Evolutionary conservation across 1,140 invertebrate genomes (phyloP).

Genomic region (Rhagoletis zephyria): DNA sequence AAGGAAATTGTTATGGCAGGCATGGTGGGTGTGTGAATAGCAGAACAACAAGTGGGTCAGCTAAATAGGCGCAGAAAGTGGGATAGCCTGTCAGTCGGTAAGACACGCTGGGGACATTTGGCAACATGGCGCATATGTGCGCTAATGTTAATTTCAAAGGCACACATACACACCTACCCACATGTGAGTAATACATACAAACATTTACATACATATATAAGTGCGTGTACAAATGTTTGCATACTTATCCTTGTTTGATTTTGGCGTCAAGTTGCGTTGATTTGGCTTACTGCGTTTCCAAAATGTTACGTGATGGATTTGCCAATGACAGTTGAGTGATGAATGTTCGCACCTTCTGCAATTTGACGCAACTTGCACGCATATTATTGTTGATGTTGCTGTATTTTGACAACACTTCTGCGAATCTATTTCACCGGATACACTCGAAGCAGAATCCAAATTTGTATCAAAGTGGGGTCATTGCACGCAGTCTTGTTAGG

Average conservation of each 20-base stretch:
- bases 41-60: slow-evolving; percentile 8
- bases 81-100: not conserved
- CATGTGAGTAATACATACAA: not conserved
- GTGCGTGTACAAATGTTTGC: not conserved
- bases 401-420: not conserved
- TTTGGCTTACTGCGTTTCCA: not conserved
- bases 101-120: not conserved
- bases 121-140: not conserved
- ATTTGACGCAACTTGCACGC: not conserved
- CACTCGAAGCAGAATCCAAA: no score
- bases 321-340: slow-evolving; percentile 25
- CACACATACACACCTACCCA: not conserved
- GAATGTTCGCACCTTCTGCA: slow-evolving; percentile 32
- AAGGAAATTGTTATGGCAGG: not conserved
- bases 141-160: not conserved
- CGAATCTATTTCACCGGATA: no score
- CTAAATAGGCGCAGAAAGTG: not conserved
- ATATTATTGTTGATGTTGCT: not conserved
- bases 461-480: no score
- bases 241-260: not conserved
- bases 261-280: not conserved
- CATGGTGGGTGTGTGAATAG: not conserved
- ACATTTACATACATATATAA: not conserved
- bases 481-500: no score
- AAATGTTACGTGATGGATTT: slow-evolving; percentile 46